Base-by-base conservation (phyloP, 1,140 invertebrate species). In the Drosophila sulfurigaster region DNA sequence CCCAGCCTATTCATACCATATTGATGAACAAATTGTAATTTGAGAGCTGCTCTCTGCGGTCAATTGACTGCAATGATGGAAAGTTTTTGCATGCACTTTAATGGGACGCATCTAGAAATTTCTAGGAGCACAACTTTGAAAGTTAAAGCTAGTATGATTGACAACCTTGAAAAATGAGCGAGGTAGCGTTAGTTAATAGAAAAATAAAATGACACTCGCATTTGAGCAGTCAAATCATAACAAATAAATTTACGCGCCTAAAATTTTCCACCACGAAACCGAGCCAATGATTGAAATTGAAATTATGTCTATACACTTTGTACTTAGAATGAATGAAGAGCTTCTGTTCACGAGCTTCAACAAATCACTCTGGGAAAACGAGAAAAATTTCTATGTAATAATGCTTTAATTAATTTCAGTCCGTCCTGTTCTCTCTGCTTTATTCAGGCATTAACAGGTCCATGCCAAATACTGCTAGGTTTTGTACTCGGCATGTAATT, bases 1-100 rank as follows among this genome's bases (percentile, higher is more conserved):
- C 45, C 41, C 64, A 68, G 35, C 62, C 49, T 35, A 32, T 28
- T 63, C 59, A 59, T 75, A 81, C 57, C 59, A 54, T 79, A 81
- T 78, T 76, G 58, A 81, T 71, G 64, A 85, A 81, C 75, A 75
- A 85, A 72, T 68, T 66, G 82, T 62, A 77, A 87, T 80, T 74
- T 63, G 80, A 83, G 80, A 64, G 51, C 57, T 46, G 45, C 67
- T 65, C 67, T 65, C 51, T 25, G 65, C 41, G 52, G 49, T 79
- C 73, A 87, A 87, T 87, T 87, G 82, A 16, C 52, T 64, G 57
- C 69, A 77, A 77, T 68, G 72, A 59, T 74, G 83, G 82, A 87
- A 88, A 88, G 80, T 88, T 83, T 79, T 79, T 48, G 30, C 41
- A 25, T 25, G 5, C 25, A 46, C n/a, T 25, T 15, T 16, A 30